These are phyloP conservation scores for Pitangus sulphuratus DNA, from an alignment of 2,797 vertebrate species.

Conservation along the genomic window DNA sequence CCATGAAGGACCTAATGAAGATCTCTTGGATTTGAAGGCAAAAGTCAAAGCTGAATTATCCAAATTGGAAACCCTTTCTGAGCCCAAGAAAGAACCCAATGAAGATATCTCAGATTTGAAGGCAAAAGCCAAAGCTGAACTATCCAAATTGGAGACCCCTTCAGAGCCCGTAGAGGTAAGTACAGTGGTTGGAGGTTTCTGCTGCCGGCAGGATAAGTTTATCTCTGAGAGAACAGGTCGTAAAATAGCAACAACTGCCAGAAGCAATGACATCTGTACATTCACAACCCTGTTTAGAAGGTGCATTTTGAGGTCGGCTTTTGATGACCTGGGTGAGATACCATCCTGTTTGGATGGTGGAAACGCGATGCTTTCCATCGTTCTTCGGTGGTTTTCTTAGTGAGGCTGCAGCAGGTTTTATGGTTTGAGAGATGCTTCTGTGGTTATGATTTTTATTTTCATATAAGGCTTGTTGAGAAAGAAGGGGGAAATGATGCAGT, in stretches of 20 bases:
- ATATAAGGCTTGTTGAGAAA: not conserved
- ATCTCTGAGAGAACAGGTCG: not conserved
- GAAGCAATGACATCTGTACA: not conserved
- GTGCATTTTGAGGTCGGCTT: not conserved
- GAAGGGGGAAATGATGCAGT: not conserved
- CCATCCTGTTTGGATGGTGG: not conserved
- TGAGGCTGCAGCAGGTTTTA: not conserved
- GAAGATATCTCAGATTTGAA: constrained; percentile 80
- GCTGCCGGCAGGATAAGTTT: not conserved
- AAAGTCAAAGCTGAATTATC: constrained; percentile 78
- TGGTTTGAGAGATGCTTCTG: not conserved
- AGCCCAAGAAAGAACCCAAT: constrained; percentile 72
- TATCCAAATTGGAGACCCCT: constrained; percentile 78
- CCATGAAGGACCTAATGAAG: constrained; percentile 74
- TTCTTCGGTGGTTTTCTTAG: not conserved
- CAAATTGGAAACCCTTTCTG: constrained; percentile 81
- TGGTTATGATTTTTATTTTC: not conserved
- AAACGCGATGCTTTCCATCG: not conserved
- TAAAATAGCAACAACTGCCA: not conserved
- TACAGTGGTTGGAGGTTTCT: not conserved
- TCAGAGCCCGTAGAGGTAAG: constrained; percentile 81
- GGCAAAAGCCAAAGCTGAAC: constrained; percentile 77
- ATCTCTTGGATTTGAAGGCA: constrained; percentile 77
- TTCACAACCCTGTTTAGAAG: fast-evolving
- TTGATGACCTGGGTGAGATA: not conserved